Evolutionary conservation across 2,797 vertebrate genomes (phyloP), one percentile per base, ranked within the genome.

Genomic region (Takifugu rubripes): DNA sequence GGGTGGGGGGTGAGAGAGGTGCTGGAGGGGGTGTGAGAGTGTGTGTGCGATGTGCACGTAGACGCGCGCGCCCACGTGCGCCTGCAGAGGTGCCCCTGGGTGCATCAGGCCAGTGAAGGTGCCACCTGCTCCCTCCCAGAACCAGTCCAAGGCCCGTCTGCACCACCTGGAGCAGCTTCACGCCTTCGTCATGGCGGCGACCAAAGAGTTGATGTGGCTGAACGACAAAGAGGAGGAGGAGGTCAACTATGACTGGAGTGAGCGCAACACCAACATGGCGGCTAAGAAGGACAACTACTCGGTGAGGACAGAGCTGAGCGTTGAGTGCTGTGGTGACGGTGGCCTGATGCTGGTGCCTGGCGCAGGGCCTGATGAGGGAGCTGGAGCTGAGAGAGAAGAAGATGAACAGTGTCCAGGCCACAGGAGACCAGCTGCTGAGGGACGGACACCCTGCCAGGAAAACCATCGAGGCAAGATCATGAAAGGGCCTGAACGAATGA

Each of bases 171-270:
- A 93, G 56, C 90, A 92, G 79, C 92, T 98, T 0, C 91, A 97
- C 0, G 77, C 88, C 52, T 97, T 96, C 0, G 94, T 98, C 51
- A 82, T 76, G 0, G 91, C 93, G 0, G 94, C 96, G 49, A 97
- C 95, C 61, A 94, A 94, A 72, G 96, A 98, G 86, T 90, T 98
- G 68, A 92, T 97, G 93, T 98, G 96, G 96, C 89, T 97, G 59
- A 95, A 92, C 0, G 94, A 96, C 78, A 94, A 94, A 43, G 96
- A 98, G 72, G 95, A 98, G 56, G 96, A 98, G 80, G 96, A 98
- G 68, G 93, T 97, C 59, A 92, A 87, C 88, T 96, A 92, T 0
- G 96, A 98, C 89, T 98, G 96, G 96, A 97, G 95, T 0, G 94
- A 97, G 8, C 88, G 84, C 14, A 97, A 95, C 82, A 82, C 90